Evolutionary conservation across 2,113 vertebrate species (phyloP).

Genomic region (Lucifuga dentata): DNA sequence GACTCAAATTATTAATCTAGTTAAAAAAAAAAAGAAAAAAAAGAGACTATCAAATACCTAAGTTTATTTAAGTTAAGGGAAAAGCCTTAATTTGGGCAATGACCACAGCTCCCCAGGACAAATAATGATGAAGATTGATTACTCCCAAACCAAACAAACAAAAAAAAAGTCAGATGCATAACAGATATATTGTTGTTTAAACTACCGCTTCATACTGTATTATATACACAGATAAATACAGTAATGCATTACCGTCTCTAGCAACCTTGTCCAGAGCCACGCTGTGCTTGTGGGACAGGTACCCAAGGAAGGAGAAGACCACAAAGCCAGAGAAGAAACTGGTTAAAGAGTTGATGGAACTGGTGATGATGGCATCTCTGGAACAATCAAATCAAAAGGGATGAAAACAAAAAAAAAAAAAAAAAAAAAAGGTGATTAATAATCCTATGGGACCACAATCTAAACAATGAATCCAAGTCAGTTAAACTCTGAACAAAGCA

Average conservation of each 20-base stretch:
- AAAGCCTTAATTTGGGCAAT: no score
- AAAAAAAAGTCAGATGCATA: no score
- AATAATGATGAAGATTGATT: no score
- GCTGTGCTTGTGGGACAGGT: constrained; percentile 91
- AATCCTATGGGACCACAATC: constrained; percentile 3
- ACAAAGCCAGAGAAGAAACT: constrained; percentile 95
- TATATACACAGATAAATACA: neutral
- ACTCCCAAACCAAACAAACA: no score
- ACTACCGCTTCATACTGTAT: neutral
- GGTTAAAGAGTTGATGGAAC: constrained; percentile 92
- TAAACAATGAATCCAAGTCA: neutral
- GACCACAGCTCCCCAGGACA: no score
- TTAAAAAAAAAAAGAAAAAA: no score
- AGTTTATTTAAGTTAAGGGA: no score
- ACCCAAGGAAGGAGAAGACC: constrained; percentile 93
- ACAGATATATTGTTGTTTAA: no score
- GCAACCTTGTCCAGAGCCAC: constrained; percentile 90
- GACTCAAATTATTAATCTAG: no score
- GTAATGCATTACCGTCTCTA: constrained; percentile 86
- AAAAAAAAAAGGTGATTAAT: neutral
- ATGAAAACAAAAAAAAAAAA: neutral
- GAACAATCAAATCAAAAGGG: constrained; percentile 10
- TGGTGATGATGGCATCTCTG: constrained; percentile 93
- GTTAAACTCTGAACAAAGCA: no score
- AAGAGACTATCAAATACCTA: no score